A percentile compares a stretch with the other conserved stretches of the same genome.
These are phyloP conservation scores for Pagrus major DNA, from an alignment of 2,113 vertebrate genomes.

Conservation along the genomic window DNA sequence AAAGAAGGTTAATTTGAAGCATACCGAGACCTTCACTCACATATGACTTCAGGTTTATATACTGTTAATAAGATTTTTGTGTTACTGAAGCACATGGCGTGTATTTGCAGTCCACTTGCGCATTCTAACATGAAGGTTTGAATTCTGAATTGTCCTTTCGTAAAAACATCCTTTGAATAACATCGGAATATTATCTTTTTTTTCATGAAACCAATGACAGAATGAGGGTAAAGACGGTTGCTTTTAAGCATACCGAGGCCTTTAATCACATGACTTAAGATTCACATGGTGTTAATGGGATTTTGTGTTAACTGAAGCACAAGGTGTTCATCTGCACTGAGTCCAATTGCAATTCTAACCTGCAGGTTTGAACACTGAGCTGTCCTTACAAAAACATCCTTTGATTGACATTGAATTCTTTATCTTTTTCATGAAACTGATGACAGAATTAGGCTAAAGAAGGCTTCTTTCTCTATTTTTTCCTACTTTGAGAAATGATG, in stretches of 20 bases:
- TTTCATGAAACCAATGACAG: too few relatives aligned
- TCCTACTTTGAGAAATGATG: slow-evolving; percentile 40
- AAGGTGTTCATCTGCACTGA: background rate
- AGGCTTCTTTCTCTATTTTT: background rate
- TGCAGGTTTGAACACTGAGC: background rate
- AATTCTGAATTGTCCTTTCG: too few relatives aligned
- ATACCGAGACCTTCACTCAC: too few relatives aligned
- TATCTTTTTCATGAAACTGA: background rate
- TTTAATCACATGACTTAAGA: background rate
- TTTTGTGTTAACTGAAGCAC: background rate
- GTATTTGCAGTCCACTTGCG: too few relatives aligned
- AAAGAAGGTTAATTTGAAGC: too few relatives aligned
- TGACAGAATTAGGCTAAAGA: background rate
- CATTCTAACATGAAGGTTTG: too few relatives aligned
- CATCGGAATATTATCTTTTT: too few relatives aligned
- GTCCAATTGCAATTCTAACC: background rate
- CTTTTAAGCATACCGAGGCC: background rate
- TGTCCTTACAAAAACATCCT: background rate
- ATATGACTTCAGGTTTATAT: too few relatives aligned
- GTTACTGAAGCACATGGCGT: too few relatives aligned
- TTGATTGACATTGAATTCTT: slow-evolving; percentile 2
- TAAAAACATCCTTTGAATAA: too few relatives aligned
- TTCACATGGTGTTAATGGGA: background rate
- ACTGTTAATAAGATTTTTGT: too few relatives aligned
- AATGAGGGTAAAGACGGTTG: too few relatives aligned